Evolutionary conservation across 2,797 vertebrate genomes (phyloP), one percentile per base, ranked within the genome.

Genomic region (Okamejei kenojei): DNA sequence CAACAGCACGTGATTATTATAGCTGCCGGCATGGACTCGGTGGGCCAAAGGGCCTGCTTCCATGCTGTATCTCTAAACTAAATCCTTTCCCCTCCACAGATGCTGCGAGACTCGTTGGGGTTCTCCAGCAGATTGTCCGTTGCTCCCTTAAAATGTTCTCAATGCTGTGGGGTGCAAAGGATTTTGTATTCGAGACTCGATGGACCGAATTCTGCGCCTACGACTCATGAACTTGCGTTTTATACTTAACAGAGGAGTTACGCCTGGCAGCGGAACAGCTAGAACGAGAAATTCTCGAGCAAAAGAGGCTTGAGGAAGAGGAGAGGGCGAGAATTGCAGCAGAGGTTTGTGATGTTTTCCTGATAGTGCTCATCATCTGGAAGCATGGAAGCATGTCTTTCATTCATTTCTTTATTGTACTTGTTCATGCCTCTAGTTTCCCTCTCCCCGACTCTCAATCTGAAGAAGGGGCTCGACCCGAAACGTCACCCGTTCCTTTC

Each of bases 261-360:
- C 94, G 79, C 0, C 68, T 97, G 7, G 96, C 95, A 93, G 95
- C 95, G 19, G 96, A 98, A 94, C 95, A 82, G 95, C 97, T 98
- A 94, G 96, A 97, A 94, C 95, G 94, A 94, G 97, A 96, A 93
- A 97, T 95, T 71, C 93, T 96, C 93, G 96, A 98, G 94, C 96
- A 93, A 93, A 95, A 98, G 93, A 95, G 93, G 76, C 95, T 96
- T 29, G 94, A 97, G 93, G 94, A 93, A 90, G 96, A 97, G 93
- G 97, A 96, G 93, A 94, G 96, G 84, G 93, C 95, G 71, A 95
- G 86, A 3, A 97, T 99, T 0, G 96, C 97, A 93, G 95, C 96
- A 77, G 98, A 98, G 96, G 99, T 98, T 90, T 94, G 94, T 93
- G 71, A 23, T n/a, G 1, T 74, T 91, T 91, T 54, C 38, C 17